Conservation (phyloP, 1,140 invertebrate genomes). For the Bombus affinis region DNA sequence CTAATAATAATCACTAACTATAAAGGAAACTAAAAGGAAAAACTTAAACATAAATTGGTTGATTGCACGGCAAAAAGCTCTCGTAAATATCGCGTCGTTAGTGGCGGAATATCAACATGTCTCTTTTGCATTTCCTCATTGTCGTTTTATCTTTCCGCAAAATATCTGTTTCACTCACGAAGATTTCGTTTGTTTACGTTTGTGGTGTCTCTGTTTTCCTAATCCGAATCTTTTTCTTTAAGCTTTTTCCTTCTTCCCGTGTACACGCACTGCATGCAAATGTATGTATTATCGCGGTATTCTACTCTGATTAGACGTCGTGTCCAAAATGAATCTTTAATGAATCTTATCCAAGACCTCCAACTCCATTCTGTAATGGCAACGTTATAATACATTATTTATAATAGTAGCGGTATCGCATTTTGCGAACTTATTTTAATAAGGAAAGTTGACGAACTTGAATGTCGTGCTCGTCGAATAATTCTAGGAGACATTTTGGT, state of each 20-base stretch:
- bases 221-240: conserved; percentile 43
- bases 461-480: neutral
- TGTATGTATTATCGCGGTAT: conserved; percentile 50
- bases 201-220: conserved; percentile 45
- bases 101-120: neutral
- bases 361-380: conserved; percentile 34
- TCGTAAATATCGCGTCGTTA: neutral
- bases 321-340: conserved; percentile 59
- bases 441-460: too few species aligned
- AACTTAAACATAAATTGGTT: neutral
- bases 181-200: neutral
- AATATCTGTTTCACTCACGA: conserved; percentile 32
- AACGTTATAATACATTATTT: conserved; percentile 52
- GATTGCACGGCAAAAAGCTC: neutral
- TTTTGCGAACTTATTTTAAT: too few species aligned
- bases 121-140: neutral
- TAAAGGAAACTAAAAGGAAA: too few species aligned
- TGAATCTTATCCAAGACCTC: conserved; percentile 33
- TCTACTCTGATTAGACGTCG: conserved; percentile 28
- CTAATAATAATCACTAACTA: too few species aligned
- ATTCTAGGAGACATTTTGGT: neutral
- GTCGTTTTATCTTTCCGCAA: neutral
- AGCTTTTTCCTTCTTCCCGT: conserved; percentile 12
- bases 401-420: neutral
- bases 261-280: conserved; percentile 46